Evolutionary conservation across 2,888 invertebrate species (phyloP).

Genomic region (Fragum whitleyi): DNA sequence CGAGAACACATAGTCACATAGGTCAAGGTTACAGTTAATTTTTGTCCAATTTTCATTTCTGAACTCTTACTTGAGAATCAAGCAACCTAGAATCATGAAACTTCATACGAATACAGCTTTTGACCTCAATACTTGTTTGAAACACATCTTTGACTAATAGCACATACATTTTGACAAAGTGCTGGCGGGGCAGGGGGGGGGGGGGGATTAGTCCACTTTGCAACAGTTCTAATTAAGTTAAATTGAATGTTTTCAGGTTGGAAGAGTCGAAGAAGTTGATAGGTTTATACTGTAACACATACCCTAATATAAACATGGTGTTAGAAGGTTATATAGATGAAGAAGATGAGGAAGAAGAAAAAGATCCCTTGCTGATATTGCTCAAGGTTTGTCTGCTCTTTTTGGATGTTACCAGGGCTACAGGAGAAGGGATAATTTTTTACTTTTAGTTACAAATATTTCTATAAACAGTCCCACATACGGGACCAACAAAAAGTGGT

Average conservation of each 20-base stretch:
- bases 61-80: background rate
- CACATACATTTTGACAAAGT: too few relatives aligned
- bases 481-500: too few relatives aligned
- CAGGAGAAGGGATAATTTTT: background rate
- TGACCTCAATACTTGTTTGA: too few relatives aligned
- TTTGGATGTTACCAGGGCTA: background rate
- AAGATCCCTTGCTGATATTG: slow-evolving; percentile 14
- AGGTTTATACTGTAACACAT: slow-evolving; percentile 48
- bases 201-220: background rate
- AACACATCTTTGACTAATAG: too few relatives aligned
- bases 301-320: slow-evolving; percentile 42
- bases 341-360: slow-evolving; percentile 55
- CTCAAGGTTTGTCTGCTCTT: slow-evolving; percentile 45
- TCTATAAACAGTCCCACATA: background rate
- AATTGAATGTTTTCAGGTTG: slow-evolving; percentile 62
- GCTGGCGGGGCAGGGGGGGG: too few relatives aligned
- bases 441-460: background rate
- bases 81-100: too few relatives aligned
- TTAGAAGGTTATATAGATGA: slow-evolving; percentile 40
- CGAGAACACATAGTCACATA: too few relatives aligned
- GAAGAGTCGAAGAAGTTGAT: slow-evolving; percentile 65
- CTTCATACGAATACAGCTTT: background rate
- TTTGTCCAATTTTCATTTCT: too few relatives aligned
- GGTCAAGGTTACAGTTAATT: too few relatives aligned
- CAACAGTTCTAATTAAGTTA: too few relatives aligned